These are phyloP conservation scores for Drosophila truncata DNA, from an alignment of 1,140 invertebrate species.

Conservation along the genomic window DNA sequence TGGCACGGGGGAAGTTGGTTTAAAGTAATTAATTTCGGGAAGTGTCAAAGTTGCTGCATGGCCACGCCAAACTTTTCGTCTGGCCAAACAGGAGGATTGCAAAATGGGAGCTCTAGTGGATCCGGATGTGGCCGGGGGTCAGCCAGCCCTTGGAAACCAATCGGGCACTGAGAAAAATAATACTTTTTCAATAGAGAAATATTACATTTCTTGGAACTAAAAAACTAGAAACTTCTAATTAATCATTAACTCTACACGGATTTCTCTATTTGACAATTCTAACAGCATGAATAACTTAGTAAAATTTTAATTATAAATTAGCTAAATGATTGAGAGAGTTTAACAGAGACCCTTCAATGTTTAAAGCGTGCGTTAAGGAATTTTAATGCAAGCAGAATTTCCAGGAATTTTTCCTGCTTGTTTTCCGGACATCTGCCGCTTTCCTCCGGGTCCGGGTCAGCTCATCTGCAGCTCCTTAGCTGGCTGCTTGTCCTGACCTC, in stretches of 20 bases:
- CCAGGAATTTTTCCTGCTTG: neutral
- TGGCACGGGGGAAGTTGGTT: conserved; percentile 48
- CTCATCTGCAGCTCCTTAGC: conserved; percentile 26
- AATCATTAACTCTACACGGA: too few species aligned
- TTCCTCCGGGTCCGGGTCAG: conserved; percentile 7
- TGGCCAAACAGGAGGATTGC: conserved; percentile 32
- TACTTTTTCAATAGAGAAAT: neutral
- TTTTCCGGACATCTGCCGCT: conserved; percentile 14
- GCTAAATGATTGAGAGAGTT: neutral
- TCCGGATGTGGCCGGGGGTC: conserved; percentile 25
- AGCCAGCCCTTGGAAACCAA: conserved; percentile 13
- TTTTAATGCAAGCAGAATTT: neutral
- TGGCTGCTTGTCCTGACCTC: conserved; percentile 18
- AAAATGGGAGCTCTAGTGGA: conserved; percentile 19
- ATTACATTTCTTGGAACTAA: neutral
- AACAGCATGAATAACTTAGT: neutral
- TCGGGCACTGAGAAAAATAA: conserved; percentile 12
- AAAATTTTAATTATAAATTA: too few species aligned
- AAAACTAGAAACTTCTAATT: too few species aligned
- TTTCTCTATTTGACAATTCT: too few species aligned
- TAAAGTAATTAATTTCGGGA: conserved; percentile 81
- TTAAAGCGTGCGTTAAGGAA: neutral
- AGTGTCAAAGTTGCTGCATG: conserved; percentile 75
- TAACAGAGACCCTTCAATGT: too few species aligned
- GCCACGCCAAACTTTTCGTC: conserved; percentile 62